Conservation (phyloP, 2,113 vertebrate genomes). For the Alexandromys fortis region DNA sequence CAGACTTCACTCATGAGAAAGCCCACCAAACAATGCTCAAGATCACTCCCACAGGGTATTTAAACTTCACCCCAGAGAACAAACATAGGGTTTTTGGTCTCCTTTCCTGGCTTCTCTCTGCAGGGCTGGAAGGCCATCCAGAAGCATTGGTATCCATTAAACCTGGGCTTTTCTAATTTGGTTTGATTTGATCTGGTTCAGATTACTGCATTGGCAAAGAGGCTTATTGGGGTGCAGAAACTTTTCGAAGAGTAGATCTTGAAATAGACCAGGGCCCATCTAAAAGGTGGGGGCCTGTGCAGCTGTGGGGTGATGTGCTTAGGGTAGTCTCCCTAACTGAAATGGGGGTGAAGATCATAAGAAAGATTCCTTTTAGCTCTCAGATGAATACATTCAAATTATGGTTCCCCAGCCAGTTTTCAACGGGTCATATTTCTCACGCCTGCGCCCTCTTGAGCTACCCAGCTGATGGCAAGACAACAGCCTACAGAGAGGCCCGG, state of each 20-base stretch:
- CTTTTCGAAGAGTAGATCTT: background rate
- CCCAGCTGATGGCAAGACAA: background rate
- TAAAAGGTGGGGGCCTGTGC: rapidly evolving
- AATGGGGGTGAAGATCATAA: background rate
- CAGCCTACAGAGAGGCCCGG: background rate
- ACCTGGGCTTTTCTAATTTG: no score
- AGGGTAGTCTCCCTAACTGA: background rate
- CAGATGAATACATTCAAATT: background rate
- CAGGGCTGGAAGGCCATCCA: no score
- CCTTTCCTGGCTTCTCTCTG: no score
- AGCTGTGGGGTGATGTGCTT: rapidly evolving
- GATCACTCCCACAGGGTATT: no score
- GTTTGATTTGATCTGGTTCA: no score
- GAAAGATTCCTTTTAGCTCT: background rate
- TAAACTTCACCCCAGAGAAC: no score
- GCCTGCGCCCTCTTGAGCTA: background rate
- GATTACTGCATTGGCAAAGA: no score
- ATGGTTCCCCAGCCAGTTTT: background rate
- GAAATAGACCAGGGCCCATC: background rate
- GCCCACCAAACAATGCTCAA: no score
- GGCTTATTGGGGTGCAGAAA: no score
- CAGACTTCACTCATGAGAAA: no score
- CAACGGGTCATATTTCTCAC: background rate
- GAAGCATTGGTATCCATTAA: no score
- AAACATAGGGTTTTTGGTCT: no score